Conservation (phyloP, 2,888 invertebrate species). For the Sepioteuthis lessoniana region DNA sequence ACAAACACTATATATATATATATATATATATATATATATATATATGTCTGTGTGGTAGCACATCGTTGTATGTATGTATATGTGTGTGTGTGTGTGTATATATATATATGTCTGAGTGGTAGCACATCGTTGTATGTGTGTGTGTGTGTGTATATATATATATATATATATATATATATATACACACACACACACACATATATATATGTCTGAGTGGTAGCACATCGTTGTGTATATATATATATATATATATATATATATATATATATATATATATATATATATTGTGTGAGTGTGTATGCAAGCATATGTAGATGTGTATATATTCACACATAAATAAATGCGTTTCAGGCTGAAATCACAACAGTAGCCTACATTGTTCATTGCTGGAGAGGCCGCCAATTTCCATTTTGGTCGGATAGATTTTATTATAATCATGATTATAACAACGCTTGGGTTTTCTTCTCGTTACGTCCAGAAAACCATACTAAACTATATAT, state of each 20-base stretch:
- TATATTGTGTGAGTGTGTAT: background rate
- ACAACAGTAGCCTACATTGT: no score
- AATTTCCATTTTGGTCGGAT: no score
- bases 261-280: background rate
- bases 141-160: background rate
- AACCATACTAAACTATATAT: no score
- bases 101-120: no score
- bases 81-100: no score
- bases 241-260: background rate
- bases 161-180: background rate
- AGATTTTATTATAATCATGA: no score
- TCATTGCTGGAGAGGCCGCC: no score
- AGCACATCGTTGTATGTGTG: background rate
- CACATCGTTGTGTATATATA: background rate
- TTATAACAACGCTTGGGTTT: no score
- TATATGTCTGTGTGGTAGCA: background rate
- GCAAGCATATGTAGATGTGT: background rate
- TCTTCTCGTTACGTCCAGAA: no score
- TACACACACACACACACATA: no score
- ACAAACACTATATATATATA: background rate
- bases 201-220: no score
- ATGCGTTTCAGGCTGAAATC: no score
- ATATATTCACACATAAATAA: background rate
- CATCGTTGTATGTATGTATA: background rate
- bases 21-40: background rate